Evolutionary conservation across 2,888 invertebrate genomes (phyloP).

Genomic region (Hofmannophila pseudospretella): DNA sequence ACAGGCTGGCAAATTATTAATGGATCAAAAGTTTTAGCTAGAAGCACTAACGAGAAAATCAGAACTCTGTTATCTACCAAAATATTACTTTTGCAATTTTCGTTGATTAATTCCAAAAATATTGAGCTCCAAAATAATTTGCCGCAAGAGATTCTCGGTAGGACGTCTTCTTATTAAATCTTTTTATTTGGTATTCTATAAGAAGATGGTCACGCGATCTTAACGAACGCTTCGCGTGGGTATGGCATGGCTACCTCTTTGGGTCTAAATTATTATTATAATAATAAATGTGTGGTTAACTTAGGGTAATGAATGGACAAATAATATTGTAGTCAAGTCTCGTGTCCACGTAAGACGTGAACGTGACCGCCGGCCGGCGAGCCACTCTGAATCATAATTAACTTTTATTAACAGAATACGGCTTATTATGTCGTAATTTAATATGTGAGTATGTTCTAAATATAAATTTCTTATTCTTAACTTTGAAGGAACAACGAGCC

Average conservation of each 20-base stretch:
- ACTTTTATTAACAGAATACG: no score
- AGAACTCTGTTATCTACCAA: no score
- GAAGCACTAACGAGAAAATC: no score
- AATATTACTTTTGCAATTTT: no score
- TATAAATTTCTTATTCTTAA: no score
- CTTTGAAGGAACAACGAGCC: no score
- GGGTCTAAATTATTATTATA: not conserved
- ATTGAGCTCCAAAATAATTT: not conserved
- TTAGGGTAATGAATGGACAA: conserved; percentile 44
- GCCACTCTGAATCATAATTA: conserved; percentile 37
- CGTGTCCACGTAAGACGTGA: conserved; percentile 32
- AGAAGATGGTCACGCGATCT: conserved; percentile 11
- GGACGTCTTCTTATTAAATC: conserved; percentile 5
- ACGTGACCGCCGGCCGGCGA: conserved; percentile 53
- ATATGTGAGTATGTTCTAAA: no score
- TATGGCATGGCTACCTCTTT: not conserved
- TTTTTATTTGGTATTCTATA: conserved; percentile 3
- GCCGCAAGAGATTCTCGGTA: conserved; percentile 3
- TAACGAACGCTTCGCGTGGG: conserved; percentile 13
- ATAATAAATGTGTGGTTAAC: conserved; percentile 1
- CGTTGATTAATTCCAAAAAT: no score
- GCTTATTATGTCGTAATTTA: no score
- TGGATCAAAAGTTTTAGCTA: no score
- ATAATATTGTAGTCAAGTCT: conserved; percentile 41
- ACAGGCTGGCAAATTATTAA: no score